Conservation (phyloP, 2,113 vertebrate species). For the Melanotaenia duboulayi region DNA sequence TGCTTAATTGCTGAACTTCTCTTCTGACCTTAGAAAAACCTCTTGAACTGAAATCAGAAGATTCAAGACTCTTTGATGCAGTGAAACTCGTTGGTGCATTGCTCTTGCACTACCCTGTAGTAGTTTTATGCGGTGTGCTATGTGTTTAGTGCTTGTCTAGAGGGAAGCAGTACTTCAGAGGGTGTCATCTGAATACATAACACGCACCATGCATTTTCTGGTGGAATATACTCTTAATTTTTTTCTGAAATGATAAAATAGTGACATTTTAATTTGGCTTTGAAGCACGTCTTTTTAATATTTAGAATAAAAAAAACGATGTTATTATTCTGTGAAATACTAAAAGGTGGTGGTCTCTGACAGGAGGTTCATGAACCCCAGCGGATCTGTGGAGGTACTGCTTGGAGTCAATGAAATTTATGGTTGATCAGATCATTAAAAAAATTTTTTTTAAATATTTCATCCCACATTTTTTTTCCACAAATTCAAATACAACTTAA, state of each 20-base stretch:
- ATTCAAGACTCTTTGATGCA: conserved; percentile 7
- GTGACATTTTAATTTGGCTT: too few species aligned
- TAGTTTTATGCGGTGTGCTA: conserved; percentile 4
- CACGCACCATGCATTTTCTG: not conserved
- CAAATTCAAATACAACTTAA: too few species aligned
- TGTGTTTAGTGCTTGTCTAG: not conserved
- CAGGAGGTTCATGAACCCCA: too few species aligned
- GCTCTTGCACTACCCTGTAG: not conserved
- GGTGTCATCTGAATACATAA: not conserved
- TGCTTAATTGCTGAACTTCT: conserved; percentile 25
- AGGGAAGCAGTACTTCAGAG: conserved; percentile 8
- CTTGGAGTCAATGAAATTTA: too few species aligned
- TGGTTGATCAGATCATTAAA: too few species aligned
- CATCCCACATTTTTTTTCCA: too few species aligned
- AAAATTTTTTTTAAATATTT: too few species aligned
- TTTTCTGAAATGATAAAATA: not conserved
- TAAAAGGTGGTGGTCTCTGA: not conserved
- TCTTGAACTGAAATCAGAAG: conserved; percentile 20
- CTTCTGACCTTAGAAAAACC: conserved; percentile 38
- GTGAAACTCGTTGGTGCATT: conserved; percentile 15
- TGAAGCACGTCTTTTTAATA: too few species aligned
- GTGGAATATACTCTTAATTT: not conserved
- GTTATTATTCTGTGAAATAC: not conserved
- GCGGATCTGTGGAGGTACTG: too few species aligned
- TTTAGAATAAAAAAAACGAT: not conserved